Conservation (phyloP, 2,888 invertebrate species). For the Dicyrtomina minuta region DNA sequence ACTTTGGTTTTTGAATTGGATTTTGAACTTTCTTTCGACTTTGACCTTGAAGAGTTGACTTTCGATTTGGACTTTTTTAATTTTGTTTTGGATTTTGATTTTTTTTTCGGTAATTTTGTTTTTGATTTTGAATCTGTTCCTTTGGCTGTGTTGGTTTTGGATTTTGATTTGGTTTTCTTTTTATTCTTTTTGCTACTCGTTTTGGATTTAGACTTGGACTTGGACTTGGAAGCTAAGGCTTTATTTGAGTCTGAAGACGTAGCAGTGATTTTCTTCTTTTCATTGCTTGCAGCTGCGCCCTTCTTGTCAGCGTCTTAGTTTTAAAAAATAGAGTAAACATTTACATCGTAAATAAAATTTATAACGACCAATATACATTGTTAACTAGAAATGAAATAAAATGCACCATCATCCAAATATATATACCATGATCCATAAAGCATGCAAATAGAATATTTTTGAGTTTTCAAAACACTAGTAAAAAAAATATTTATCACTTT, state of each 20-base stretch:
- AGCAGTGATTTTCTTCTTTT: slow-evolving; percentile 6
- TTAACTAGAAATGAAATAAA: too few species aligned
- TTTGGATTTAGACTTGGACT: slow-evolving; percentile 19
- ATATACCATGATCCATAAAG: too few species aligned
- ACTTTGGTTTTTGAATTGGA: neutral
- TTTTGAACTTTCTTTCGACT: neutral
- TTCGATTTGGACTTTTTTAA: slow-evolving; percentile 3
- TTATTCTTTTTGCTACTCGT: slow-evolving; percentile 22
- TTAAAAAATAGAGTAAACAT: neutral
- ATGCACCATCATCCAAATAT: too few species aligned
- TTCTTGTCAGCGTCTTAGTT: neutral
- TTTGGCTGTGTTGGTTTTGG: neutral
- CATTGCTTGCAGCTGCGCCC: neutral
- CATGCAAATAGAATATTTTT: too few species aligned
- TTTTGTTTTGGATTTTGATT: neutral
- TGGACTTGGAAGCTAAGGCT: too few species aligned
- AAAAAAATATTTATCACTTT: too few species aligned
- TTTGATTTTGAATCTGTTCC: neutral
- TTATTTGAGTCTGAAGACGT: too few species aligned
- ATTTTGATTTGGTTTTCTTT: neutral
- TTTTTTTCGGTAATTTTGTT: slow-evolving; percentile 3
- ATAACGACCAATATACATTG: too few species aligned
- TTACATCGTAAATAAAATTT: neutral
- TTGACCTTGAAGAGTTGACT: slow-evolving; percentile 9
- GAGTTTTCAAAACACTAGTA: too few species aligned